phyloP scores from a whole-genome alignment of 2,797 vertebrate genomes.

The Apogon hyalosoma region DNA sequence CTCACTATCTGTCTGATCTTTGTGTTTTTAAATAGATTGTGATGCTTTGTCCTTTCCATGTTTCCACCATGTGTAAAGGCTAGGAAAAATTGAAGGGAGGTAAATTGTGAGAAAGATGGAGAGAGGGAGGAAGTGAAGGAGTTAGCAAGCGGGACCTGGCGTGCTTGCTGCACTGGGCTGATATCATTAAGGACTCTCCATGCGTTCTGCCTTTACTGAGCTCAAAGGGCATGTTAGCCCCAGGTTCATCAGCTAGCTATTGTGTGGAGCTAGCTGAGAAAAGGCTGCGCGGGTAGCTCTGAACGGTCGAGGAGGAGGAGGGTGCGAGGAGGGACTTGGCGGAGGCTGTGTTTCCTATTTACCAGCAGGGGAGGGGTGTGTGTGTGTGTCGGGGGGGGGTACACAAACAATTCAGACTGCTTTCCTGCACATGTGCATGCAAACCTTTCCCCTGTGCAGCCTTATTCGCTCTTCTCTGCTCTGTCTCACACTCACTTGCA shows the following conservation, averaged over 20 bases:
- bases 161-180: slow-evolving; percentile 57
- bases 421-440: slow-evolving; percentile 43
- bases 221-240: slow-evolving; percentile 77
- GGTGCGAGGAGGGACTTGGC: neutral
- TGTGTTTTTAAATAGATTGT: slow-evolving; percentile 35
- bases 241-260: slow-evolving; percentile 77
- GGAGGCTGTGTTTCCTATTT: slow-evolving; percentile 69
- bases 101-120: slow-evolving; percentile 16
- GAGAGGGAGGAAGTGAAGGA: slow-evolving; percentile 30
- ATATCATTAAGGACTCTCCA: slow-evolving; percentile 77
- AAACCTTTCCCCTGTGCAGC: slow-evolving; percentile 31
- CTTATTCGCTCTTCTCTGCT: slow-evolving; percentile 47
- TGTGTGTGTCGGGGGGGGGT: too few species aligned
- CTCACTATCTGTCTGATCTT: slow-evolving; percentile 55
- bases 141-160: slow-evolving; percentile 37
- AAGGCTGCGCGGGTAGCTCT: slow-evolving; percentile 54
- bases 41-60: slow-evolving; percentile 5
- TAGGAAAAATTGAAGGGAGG: slow-evolving; percentile 13
- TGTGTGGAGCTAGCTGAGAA: slow-evolving; percentile 64
- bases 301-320: slow-evolving; percentile 37
- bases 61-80: neutral
- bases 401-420: slow-evolving; percentile 68
- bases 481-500: slow-evolving; percentile 53
- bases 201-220: slow-evolving; percentile 66
- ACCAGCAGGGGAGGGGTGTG: slow-evolving; percentile 35